phyloP scores from a whole-genome alignment of 1,140 invertebrate species.

The Adoxophyes honmai region DNA sequence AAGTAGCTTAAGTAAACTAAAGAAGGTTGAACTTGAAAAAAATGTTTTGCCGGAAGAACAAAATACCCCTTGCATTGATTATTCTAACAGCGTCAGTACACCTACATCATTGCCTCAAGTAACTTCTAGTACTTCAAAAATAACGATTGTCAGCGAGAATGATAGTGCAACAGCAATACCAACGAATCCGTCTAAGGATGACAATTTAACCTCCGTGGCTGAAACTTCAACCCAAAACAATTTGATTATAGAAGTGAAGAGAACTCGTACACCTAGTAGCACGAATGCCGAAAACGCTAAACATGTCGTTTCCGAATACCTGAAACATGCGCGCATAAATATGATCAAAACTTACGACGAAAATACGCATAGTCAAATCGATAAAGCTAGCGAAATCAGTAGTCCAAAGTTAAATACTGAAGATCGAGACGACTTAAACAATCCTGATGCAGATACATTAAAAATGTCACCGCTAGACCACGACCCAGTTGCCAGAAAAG shows the following conservation, averaged over 20 bases:
- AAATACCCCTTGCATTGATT: conserved; percentile 8
- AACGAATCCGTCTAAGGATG: conserved; percentile 26
- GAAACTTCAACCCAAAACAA: conserved; percentile 20
- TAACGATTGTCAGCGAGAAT: conserved; percentile 25
- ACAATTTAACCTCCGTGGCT: conserved; percentile 18
- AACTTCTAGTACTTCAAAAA: conserved; percentile 19
- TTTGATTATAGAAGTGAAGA: conserved; percentile 32
- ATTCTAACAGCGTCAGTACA: conserved; percentile 22
- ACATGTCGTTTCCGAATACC: conserved; percentile 79
- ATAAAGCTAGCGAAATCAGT: conserved; percentile 52
- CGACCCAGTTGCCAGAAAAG: conserved; percentile 70
- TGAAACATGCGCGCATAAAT: conserved; percentile 79
- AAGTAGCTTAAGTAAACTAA: conserved; percentile 49
- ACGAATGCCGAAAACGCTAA: conserved; percentile 76
- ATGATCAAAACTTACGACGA: conserved; percentile 69
- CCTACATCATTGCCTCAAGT: conserved; percentile 21
- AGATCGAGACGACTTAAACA: conserved; percentile 44
- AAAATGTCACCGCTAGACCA: conserved; percentile 52
- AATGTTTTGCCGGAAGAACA: conserved; percentile 35
- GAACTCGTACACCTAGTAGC: conserved; percentile 36
- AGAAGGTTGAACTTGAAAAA: conserved; percentile 55
- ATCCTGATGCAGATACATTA: conserved; percentile 41
- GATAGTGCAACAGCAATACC: conserved; percentile 17
- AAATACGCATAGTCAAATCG: conserved; percentile 38
- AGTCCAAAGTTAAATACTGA: conserved; percentile 41